Evolutionary conservation across 1,140 invertebrate genomes (phyloP).

Genomic region (Lordiphosa stackelbergi): DNA sequence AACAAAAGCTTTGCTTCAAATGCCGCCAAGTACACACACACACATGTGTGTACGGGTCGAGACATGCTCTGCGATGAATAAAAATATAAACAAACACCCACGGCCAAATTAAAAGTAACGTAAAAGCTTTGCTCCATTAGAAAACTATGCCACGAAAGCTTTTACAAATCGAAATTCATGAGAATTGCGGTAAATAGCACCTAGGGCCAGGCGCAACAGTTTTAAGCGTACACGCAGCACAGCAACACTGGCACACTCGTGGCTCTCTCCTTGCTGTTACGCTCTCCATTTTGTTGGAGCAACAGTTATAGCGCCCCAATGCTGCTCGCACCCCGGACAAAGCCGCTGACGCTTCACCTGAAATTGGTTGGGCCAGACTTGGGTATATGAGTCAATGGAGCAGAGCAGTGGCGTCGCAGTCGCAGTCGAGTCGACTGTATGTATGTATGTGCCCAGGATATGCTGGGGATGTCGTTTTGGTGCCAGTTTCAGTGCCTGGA

Average conservation of each 20-base stretch:
- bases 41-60: conserved; percentile 16
- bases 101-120: conserved; percentile 26
- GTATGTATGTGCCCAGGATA: conserved; percentile 47
- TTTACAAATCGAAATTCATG: conserved; percentile 47
- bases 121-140: conserved; percentile 54
- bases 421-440: conserved; percentile 7
- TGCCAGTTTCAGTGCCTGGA: conserved; percentile 75
- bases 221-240: conserved; percentile 38
- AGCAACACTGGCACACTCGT: conserved; percentile 49
- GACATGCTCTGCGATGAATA: conserved; percentile 57
- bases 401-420: conserved; percentile 24
- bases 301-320: conserved; percentile 59
- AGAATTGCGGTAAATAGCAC: conserved; percentile 32
- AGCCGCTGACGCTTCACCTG: conserved; percentile 46
- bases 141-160: conserved; percentile 68
- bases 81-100: conserved; percentile 71
- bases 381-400: conserved; percentile 46
- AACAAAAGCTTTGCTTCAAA: conserved; percentile 58
- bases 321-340: conserved; percentile 47
- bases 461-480: conserved; percentile 34
- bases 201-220: conserved; percentile 59
- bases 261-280: conserved; percentile 10
- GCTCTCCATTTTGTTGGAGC: conserved; percentile 32
- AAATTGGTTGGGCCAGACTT: conserved; percentile 33
- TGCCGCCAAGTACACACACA: conserved; percentile 23